Evolutionary conservation across 2,888 invertebrate genomes (phyloP).

Genomic region (Salpingus planirostris): DNA sequence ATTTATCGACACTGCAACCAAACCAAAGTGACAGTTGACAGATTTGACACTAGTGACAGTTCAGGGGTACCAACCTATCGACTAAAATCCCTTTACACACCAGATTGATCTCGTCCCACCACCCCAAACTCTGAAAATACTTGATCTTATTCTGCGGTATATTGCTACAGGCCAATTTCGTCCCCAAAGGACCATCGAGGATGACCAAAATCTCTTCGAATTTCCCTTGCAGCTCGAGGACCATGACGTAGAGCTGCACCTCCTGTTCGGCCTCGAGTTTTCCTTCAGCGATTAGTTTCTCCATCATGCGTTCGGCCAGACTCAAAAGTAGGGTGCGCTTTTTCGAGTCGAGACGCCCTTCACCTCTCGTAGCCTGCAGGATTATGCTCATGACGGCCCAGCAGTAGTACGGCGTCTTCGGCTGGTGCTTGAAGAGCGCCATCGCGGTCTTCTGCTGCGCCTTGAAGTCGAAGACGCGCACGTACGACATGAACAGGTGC

Average conservation of each 20-base stretch:
- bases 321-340: constrained; percentile 61
- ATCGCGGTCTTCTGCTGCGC: constrained; percentile 86
- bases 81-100: constrained; percentile 65
- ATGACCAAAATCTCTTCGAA: constrained; percentile 72
- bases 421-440: constrained; percentile 80
- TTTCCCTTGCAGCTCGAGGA: constrained; percentile 72
- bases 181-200: constrained; percentile 67
- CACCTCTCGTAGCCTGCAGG: constrained; percentile 62
- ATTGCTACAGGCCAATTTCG: constrained; percentile 58
- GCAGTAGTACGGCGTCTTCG: constrained; percentile 94
- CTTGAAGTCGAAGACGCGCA: constrained; percentile 80
- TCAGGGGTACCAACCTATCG: constrained; percentile 49
- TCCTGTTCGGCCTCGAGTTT: constrained; percentile 93
- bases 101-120: constrained; percentile 66
- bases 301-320: constrained; percentile 89
- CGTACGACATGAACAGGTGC: constrained; percentile 93
- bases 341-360: constrained; percentile 27
- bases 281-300: constrained; percentile 77
- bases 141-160: constrained; percentile 63
- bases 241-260: constrained; percentile 81
- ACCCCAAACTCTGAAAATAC: constrained; percentile 60
- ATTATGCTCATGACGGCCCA: constrained; percentile 98
- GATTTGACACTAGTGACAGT: neutral
- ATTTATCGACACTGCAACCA: constrained; percentile 52
- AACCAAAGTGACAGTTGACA: neutral